Base-by-base conservation (phyloP, 2,888 invertebrate species). In the Ptilodon capucinus region DNA sequence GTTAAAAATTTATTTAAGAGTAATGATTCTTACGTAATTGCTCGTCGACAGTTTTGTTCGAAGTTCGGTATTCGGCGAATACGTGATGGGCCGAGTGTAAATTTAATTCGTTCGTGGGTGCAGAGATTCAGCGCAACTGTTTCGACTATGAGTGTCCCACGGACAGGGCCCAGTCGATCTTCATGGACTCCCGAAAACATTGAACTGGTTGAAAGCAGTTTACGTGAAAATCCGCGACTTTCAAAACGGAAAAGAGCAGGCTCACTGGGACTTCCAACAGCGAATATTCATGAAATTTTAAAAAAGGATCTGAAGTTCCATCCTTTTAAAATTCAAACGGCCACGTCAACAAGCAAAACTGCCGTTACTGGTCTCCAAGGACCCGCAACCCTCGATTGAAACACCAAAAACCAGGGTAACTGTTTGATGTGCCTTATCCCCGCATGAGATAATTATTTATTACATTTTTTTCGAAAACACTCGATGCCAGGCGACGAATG, bases 31-130 rank as follows among this genome's bases (percentile, higher is more conserved):
- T 54, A 36, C 42, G 48, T 43, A 18, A 30, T 30, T 34, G 60
- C 60, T 28, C 60, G 55, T 25, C 60, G 62, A 44, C 36, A 46
- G 18, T 63, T 61, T 60, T 56, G 55, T 45, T 51, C 51, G 28
- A 51, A 40, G 8, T 60, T 42, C 54, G 19, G 43, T 59, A 61
- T 64, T 42, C 59, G 59, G 14, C 52, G 57, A 2, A 32, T 59
- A 50, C 28, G 60, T 36, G 60, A 62, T 43, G 60, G 50, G n/a
- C 56, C 62, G 17, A 62, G 63, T 52, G 60, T 47, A 14, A 49
- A 57, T 60, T 59, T 63, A 42, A 62, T 66, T 57, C 51, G 55
- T 42, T 55, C 40, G 21, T 65, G 59, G 57, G 59, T 60, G 48
- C 43, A 47, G 36, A 60, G 54, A 41, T 56, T 61, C 53, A 57